phyloP scores from a whole-genome alignment of 2,888 invertebrate genomes.

The Gymnosoma rotundatum region DNA sequence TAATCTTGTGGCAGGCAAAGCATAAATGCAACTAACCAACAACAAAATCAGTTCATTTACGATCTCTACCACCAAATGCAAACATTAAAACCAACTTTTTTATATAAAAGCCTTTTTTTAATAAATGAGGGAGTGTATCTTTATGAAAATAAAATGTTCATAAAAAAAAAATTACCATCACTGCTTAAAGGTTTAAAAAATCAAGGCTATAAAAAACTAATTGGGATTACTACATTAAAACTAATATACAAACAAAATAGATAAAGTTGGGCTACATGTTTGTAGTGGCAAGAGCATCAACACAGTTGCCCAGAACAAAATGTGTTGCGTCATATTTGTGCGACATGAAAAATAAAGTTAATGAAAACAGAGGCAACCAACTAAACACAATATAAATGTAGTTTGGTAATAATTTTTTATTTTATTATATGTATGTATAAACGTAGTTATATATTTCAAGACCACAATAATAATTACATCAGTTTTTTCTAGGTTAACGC shows the following conservation, averaged over 20 bases:
- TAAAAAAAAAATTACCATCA: neutral
- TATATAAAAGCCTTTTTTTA: slow-evolving; percentile 1
- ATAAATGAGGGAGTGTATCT: neutral
- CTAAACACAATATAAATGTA: slow-evolving; percentile 58
- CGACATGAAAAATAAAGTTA: slow-evolving; percentile 19
- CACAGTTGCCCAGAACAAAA: slow-evolving; percentile 1
- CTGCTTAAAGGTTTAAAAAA: slow-evolving; percentile 1
- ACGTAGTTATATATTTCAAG: slow-evolving; percentile 18
- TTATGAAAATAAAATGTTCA: slow-evolving; percentile 13
- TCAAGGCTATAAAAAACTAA: slow-evolving; percentile 2
- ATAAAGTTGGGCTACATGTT: slow-evolving; percentile 58
- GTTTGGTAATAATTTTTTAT: slow-evolving; percentile 12
- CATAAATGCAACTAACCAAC: neutral
- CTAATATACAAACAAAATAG: slow-evolving; percentile 60
- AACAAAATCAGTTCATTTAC: slow-evolving; percentile 7
- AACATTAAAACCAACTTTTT: neutral
- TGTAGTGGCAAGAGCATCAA: slow-evolving; percentile 20
- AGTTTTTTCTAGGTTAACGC: slow-evolving; percentile 1
- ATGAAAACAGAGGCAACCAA: slow-evolving; percentile 26
- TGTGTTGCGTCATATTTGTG: slow-evolving; percentile 11
- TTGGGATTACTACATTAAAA: slow-evolving; percentile 43
- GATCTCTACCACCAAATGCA: slow-evolving; percentile 6
- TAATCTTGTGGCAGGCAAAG: neutral
- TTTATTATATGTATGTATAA: neutral
- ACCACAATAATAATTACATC: slow-evolving; percentile 42